phyloP scores from a whole-genome alignment of 2,797 vertebrate species.

The Pachyuromys duprasi region DNA sequence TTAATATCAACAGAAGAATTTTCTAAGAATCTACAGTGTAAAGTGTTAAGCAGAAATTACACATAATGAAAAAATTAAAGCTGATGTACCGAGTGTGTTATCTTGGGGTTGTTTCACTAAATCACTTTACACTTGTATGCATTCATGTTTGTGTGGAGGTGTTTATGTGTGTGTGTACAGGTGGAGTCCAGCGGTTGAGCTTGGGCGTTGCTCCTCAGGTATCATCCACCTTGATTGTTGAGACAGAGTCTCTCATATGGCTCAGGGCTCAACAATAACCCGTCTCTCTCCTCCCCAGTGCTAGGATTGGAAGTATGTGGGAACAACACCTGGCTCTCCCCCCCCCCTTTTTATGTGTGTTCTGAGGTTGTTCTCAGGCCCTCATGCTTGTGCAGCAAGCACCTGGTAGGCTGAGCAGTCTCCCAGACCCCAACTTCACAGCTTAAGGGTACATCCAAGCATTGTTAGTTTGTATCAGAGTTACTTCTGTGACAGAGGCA shows the following conservation, averaged over 20 bases:
- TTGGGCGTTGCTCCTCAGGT: neutral
- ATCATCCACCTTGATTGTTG: neutral
- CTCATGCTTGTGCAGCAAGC: neutral
- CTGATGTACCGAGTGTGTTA: neutral
- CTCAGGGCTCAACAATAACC: neutral
- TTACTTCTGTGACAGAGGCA: neutral
- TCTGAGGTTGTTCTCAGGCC: neutral
- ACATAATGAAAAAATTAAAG: neutral
- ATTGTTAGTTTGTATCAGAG: neutral
- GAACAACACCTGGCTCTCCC: too few species aligned
- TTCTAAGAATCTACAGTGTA: neutral
- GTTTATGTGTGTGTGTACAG: neutral
- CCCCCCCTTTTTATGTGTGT: neutral
- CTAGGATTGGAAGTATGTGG: neutral
- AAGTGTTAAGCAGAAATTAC: neutral
- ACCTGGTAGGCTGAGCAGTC: neutral
- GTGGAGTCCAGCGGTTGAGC: neutral
- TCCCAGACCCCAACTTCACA: neutral
- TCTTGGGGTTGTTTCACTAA: neutral
- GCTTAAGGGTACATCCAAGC: neutral
- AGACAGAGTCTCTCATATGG: neutral
- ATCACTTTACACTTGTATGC: neutral
- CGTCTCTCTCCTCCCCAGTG: neutral
- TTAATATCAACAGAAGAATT: slow-evolving; percentile 16
- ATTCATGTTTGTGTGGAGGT: neutral